These are phyloP conservation scores for Theretra japonica DNA, from an alignment of 2,888 invertebrate species.

Conservation along the genomic window DNA sequence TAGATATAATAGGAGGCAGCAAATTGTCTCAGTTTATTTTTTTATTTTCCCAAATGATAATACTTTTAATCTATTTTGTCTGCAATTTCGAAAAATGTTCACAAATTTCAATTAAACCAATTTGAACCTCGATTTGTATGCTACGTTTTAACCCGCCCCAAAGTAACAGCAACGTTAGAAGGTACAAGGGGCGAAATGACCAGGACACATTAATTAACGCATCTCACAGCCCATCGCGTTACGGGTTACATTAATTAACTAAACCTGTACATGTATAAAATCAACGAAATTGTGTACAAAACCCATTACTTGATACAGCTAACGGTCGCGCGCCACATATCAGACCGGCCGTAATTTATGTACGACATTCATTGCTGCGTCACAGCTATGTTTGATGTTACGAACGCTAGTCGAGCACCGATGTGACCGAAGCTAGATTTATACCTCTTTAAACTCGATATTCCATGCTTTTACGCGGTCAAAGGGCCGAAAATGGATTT, in stretches of 20 bases:
- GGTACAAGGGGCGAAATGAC: not conserved
- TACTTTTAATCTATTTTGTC: too few relatives aligned
- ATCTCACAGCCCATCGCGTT: not conserved
- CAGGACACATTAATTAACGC: constrained; percentile 13
- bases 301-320: constrained; percentile 50
- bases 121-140: not conserved
- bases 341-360: constrained; percentile 60
- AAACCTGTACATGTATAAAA: constrained; percentile 35
- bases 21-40: too few relatives aligned
- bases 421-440: constrained; percentile 55
- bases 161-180: not conserved
- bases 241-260: constrained; percentile 35
- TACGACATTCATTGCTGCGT: constrained; percentile 65
- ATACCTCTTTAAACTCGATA: constrained; percentile 44
- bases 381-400: constrained; percentile 55
- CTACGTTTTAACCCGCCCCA: not conserved
- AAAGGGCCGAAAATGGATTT: constrained; percentile 13
- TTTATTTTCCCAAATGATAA: too few relatives aligned
- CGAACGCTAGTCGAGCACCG: constrained; percentile 48
- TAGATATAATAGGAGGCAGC: too few relatives aligned
- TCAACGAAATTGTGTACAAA: constrained; percentile 29
- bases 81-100: too few relatives aligned
- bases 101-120: not conserved
- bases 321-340: constrained; percentile 49
- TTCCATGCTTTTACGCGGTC: constrained; percentile 13